Percentiles rank a stretch among this genome's conserved stretches.
These are phyloP conservation scores for Aphaenogaster rudis DNA, from an alignment of 1,140 invertebrate genomes.

Conservation along the genomic window DNA sequence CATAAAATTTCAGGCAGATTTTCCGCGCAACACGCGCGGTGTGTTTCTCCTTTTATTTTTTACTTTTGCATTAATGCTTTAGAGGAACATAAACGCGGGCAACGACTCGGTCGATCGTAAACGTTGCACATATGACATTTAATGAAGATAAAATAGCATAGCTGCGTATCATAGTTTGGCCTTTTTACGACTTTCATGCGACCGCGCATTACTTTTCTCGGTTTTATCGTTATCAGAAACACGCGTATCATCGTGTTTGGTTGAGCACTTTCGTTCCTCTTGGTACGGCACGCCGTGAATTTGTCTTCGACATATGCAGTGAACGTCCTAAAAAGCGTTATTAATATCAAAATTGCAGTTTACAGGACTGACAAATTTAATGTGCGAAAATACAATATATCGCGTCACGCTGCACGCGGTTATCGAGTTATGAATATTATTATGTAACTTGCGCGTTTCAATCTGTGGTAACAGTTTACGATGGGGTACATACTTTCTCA, in stretches of 20 bases:
- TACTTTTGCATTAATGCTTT: slow-evolving; percentile 7
- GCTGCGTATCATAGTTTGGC: slow-evolving; percentile 77
- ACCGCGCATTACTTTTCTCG: slow-evolving; percentile 72
- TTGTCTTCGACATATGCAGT: slow-evolving; percentile 24
- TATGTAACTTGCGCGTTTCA: slow-evolving; percentile 52
- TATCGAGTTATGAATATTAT: slow-evolving; percentile 50
- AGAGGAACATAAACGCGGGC: not conserved
- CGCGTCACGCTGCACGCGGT: slow-evolving; percentile 51
- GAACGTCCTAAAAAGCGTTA: slow-evolving; percentile 42
- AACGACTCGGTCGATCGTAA: slow-evolving; percentile 57
- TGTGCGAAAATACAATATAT: slow-evolving; percentile 37
- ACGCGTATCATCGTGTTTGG: slow-evolving; percentile 71
- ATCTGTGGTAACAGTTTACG: slow-evolving; percentile 61
- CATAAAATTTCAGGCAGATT: not conserved
- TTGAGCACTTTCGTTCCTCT: slow-evolving; percentile 58
- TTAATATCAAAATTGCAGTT: slow-evolving; percentile 58
- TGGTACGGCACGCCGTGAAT: slow-evolving; percentile 55
- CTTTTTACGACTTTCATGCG: slow-evolving; percentile 67
- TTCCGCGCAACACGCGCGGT: not conserved
- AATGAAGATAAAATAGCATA: slow-evolving; percentile 67
- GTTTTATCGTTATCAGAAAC: slow-evolving; percentile 70
- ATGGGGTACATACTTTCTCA: slow-evolving; percentile 54
- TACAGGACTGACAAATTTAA: slow-evolving; percentile 58
- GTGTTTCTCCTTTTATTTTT: not conserved
- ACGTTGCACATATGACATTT: slow-evolving; percentile 57